Evolutionary conservation across 64 coral and sea anemone genomes (phyloP), one percentile per base, ranked within the genome.

Genomic region (Cladopsammia gracilis): DNA sequence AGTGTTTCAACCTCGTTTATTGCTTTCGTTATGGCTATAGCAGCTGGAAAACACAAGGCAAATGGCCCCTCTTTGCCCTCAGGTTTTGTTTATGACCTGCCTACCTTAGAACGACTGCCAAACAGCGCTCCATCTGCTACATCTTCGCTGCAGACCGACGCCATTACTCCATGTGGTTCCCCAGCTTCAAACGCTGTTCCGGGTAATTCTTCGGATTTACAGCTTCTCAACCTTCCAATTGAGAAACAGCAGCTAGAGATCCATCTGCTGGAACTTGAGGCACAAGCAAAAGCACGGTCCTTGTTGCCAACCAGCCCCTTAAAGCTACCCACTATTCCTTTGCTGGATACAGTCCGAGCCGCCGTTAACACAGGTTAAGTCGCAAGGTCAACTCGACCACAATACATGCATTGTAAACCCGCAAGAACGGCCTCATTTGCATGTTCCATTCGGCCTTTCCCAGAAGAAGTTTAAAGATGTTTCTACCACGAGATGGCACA

Each of bases 181-280:
- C 6, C n/a, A 11, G 24, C 6, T 70, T 70, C 0, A 70, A 70
- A 70, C 3, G 24, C 67, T 10, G 24, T 9, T 34, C 24, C 24
- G 3, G 67, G 1, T 24, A 70, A 34, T 25, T 26, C n/a, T 4
- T 70, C 23, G 25, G 67, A 70, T 25, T 70, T 70, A 7, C 67
- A 26, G 23, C 67, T 70, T 34, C 67, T 70, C 6, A 24, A 70
- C 23, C 67, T 70, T 26, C 67, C 43, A 70, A 70, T 70, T 13
- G 25, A 70, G 67, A 70, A 70, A 70, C 25, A 70, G 25, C 67
- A 70, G 67, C 67, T 70, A 11, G n/a, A 70, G 67, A 70, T 34
- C 24, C 0, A 9, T 34, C 67, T 70, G 23, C 67, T 70, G 25
- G 67, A 70, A 34, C 67, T 70, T 70, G 23, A 70, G 23, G 67